Base-by-base conservation (phyloP, 2,888 invertebrate genomes). In the Aromia moschata region DNA sequence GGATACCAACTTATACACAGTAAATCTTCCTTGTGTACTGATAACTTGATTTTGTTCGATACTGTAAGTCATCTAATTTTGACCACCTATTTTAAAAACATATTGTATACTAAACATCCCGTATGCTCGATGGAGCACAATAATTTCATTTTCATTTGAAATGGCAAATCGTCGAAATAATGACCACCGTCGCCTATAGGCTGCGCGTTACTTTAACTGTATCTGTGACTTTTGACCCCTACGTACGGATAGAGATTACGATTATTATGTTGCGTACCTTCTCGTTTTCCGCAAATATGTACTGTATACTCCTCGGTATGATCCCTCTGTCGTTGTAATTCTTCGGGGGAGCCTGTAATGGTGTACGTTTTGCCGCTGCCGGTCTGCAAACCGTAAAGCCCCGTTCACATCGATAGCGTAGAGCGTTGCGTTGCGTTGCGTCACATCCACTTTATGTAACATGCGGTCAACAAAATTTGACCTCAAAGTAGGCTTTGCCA, bases 361-460 rank as follows among this genome's bases (percentile, higher is more conserved):
- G 83, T 78, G 64, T 81, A 83, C 0, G 85, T 85, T 72, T 85
- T 85, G 3, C 84, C 85, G 71, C 84, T 85, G 33, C 84, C 84
- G 10, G 84, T 84, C 83, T 84, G 68, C 20, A 70, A 72, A 67
- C 66, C 20, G 11, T 17, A 60, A 44, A 5, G 7, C 3, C 7
- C 25, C 25, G 25, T 20, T 3, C 7, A 45, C 10, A 43, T 31
- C 2, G 15, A 36, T n/a, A n/a, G n/a, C n/a, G n/a, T n/a, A n/a
- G n/a, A n/a, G n/a, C n/a, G n/a, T n/a, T n/a, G n/a, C n/a, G n/a
- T n/a, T n/a, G n/a, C n/a, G n/a, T n/a, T n/a, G n/a, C n/a, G n/a
- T n/a, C n/a, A n/a, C n/a, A n/a, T n/a, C n/a, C n/a, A n/a, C n/a
- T n/a, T n/a, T n/a, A n/a, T n/a, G n/a, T n/a, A n/a, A n/a, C n/a